Evolutionary conservation across 2,888 invertebrate species (phyloP).

Genomic region (Icerya purchasi): DNA sequence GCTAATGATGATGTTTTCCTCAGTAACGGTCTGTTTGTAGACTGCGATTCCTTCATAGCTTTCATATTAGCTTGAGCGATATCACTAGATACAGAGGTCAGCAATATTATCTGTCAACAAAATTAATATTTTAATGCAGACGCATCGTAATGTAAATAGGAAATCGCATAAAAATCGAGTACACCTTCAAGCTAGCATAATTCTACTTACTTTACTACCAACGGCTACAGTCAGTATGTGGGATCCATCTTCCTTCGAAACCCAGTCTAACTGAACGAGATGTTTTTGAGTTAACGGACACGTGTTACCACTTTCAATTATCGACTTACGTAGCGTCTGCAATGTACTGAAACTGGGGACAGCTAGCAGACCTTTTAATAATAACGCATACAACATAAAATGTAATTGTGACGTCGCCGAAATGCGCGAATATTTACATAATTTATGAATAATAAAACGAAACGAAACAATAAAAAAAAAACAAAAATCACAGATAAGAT

Average conservation of each 20-base stretch:
- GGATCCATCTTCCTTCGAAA: constrained; percentile 95
- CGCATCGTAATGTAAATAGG: too few relatives aligned
- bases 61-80: constrained; percentile 84
- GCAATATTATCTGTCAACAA: constrained; percentile 47
- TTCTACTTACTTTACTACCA: constrained; percentile 43
- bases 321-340: constrained; percentile 65
- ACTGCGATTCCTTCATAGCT: constrained; percentile 69
- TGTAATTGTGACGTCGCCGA: not conserved
- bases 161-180: too few relatives aligned
- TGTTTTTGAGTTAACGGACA: constrained; percentile 79
- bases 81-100: constrained; percentile 83
- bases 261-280: constrained; percentile 93
- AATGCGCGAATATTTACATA: too few relatives aligned
- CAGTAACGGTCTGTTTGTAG: constrained; percentile 59
- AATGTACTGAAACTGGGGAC: constrained; percentile 79
- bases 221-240: constrained; percentile 93
- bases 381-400: not conserved
- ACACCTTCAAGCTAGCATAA: too few relatives aligned
- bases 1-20: constrained; percentile 80
- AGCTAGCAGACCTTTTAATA: constrained; percentile 38
- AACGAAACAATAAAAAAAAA: not conserved
- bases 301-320: constrained; percentile 77
- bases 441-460: not conserved
- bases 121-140: too few relatives aligned
- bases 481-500: not conserved